A percentile compares a stretch with the other conserved stretches of the same genome.
Evolutionary conservation across 1,140 invertebrate genomes (phyloP).

Genomic region (Eufriesea mexicana): DNA sequence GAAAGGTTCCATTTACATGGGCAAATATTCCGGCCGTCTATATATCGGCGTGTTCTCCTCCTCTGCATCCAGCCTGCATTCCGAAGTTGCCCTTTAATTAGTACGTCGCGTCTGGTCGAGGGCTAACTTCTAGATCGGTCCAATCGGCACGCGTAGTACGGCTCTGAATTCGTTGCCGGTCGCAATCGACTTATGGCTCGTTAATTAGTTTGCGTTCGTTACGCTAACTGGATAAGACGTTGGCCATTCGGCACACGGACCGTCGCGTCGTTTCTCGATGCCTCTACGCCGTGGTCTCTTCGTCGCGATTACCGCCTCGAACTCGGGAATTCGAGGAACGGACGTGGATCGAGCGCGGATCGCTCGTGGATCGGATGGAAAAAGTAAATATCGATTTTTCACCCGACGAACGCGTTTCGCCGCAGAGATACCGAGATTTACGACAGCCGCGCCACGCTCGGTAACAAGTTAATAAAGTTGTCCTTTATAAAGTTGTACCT

Average conservation of each 20-base stretch:
- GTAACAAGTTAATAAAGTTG: slow-evolving; percentile 53
- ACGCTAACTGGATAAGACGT: slow-evolving; percentile 65
- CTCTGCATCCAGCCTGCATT: slow-evolving; percentile 52
- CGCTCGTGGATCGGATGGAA: background rate
- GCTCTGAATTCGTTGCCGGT: slow-evolving; percentile 60
- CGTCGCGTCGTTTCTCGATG: background rate
- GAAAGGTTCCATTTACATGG: slow-evolving; percentile 63
- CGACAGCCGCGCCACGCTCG: background rate
- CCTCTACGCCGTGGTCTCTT: background rate
- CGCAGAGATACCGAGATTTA: background rate
- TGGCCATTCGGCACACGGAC: slow-evolving; percentile 23
- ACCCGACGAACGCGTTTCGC: background rate
- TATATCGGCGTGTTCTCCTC: slow-evolving; percentile 46
- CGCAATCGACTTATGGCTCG: slow-evolving; percentile 67
- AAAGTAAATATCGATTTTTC: background rate
- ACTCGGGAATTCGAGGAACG: background rate
- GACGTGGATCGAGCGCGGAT: background rate
- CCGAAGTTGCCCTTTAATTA: slow-evolving; percentile 70
- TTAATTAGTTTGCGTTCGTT: slow-evolving; percentile 71
- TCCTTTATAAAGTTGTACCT: slow-evolving; percentile 40
- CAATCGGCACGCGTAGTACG: slow-evolving; percentile 60
- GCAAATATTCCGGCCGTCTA: slow-evolving; percentile 54
- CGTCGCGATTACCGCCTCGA: too few relatives aligned
- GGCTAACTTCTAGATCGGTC: slow-evolving; percentile 63
- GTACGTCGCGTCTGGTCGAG: slow-evolving; percentile 62